A percentile compares a stretch with the other conserved stretches of the same genome.
phyloP scores from a whole-genome alignment of 2,888 invertebrate genomes.

The Ligdia adustata region DNA sequence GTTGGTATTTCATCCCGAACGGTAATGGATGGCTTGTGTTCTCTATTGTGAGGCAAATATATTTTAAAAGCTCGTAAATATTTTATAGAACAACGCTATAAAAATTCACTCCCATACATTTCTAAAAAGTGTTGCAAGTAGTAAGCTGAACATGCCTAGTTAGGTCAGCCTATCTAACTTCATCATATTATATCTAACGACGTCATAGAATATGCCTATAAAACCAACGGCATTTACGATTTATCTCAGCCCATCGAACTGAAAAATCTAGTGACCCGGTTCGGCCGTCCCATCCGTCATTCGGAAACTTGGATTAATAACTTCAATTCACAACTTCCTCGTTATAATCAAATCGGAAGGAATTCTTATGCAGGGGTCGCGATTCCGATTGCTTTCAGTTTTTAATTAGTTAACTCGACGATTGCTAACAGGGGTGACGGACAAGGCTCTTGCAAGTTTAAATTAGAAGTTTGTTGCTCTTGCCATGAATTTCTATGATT shows the following conservation, averaged over 20 bases:
- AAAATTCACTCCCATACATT: no score
- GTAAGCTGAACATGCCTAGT: neutral
- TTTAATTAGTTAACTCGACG: conserved; percentile 66
- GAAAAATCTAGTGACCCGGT: conserved; percentile 62
- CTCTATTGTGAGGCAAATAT: neutral
- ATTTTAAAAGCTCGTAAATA: no score
- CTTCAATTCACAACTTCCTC: conserved; percentile 65
- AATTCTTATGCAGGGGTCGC: conserved; percentile 51
- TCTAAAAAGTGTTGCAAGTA: no score
- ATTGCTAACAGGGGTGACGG: conserved; percentile 21
- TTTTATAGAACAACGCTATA: no score
- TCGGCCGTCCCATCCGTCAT: conserved; percentile 32
- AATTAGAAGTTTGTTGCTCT: conserved; percentile 5
- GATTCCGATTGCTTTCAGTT: conserved; percentile 47
- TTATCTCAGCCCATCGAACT: conserved; percentile 50
- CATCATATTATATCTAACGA: no score
- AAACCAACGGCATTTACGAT: no score
- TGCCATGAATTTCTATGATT: conserved; percentile 6
- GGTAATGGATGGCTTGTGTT: conserved; percentile 22
- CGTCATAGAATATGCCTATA: no score
- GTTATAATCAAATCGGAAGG: conserved; percentile 61
- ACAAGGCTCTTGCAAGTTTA: conserved; percentile 17
- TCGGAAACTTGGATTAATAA: conserved; percentile 37
- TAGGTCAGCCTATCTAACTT: conserved; percentile 19
- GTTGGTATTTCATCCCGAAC: conserved; percentile 19